Conservation (phyloP, 92 coral and sea anemone species). For the Blastomussa wellsi region DNA sequence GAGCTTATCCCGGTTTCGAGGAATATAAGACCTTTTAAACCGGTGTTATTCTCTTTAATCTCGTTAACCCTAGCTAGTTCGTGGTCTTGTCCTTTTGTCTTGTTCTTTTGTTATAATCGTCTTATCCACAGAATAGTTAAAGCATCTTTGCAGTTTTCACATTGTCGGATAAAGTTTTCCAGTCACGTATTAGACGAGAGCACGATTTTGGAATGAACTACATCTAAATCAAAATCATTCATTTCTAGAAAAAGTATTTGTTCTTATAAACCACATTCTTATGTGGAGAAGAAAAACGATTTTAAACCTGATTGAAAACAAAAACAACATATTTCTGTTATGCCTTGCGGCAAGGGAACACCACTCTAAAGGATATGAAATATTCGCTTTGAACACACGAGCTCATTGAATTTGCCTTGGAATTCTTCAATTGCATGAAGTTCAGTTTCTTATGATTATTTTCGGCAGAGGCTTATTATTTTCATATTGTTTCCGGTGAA, state of each 20-base stretch:
- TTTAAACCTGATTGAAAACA: background rate
- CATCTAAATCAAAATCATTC: too few species aligned
- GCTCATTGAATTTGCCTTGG: too few species aligned
- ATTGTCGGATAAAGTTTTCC: background rate
- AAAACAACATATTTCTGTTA: background rate
- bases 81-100: background rate
- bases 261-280: background rate
- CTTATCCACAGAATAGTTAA: background rate
- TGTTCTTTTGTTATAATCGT: background rate
- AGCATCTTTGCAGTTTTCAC: background rate
- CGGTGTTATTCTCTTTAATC: background rate
- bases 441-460: too few species aligned
- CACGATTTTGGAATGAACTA: too few species aligned
- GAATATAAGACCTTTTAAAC: background rate
- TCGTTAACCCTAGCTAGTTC: background rate
- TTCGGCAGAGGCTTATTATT: too few species aligned
- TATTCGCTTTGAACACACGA: background rate
- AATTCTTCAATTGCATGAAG: too few species aligned
- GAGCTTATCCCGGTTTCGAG: too few species aligned
- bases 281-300: background rate
- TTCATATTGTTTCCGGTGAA: too few species aligned
- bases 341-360: background rate
- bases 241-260: background rate
- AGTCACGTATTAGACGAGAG: background rate
- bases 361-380: background rate